Conservation (phyloP, 2,797 vertebrate species). For the Danio albolineatus region DNA sequence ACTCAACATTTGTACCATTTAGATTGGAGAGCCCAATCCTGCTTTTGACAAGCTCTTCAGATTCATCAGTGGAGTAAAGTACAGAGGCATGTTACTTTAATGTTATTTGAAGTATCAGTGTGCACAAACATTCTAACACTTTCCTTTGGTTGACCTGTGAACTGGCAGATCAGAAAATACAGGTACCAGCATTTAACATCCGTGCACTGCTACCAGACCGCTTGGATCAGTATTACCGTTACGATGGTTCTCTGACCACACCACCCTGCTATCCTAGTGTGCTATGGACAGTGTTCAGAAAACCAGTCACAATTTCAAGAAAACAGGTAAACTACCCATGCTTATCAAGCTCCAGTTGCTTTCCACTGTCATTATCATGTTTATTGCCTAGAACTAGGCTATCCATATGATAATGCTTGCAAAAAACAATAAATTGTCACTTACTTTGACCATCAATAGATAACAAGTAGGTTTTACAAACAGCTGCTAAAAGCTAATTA, state of each 20-base stretch:
- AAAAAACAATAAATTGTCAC: not conserved
- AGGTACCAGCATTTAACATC: conserved; percentile 87
- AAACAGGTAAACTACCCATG: conserved; percentile 81
- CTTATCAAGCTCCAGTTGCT: not conserved
- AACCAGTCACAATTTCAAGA: conserved; percentile 84
- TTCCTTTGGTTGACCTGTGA: not conserved
- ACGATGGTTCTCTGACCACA: conserved; percentile 93
- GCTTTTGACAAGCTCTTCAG: conserved; percentile 88
- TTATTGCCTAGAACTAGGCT: not conserved
- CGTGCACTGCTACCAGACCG: conserved; percentile 83
- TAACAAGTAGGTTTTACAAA: not conserved
- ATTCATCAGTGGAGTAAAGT: conserved; percentile 85
- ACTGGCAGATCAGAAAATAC: conserved; percentile 82
- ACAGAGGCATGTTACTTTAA: conserved; percentile 80
- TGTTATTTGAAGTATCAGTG: not conserved
- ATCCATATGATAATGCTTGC: not conserved
- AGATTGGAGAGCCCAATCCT: conserved; percentile 90
- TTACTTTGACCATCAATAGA: not conserved
- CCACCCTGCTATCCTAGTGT: conserved; percentile 95
- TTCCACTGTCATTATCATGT: not conserved
- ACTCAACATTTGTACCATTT: conserved; percentile 50
- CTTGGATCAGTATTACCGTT: conserved; percentile 91
- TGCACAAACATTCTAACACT: conserved; percentile 10
- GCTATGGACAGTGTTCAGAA: conserved; percentile 92
- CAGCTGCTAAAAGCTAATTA: not conserved